Conservation (phyloP, 2,888 invertebrate genomes). For the Heliconius ethilla region DNA sequence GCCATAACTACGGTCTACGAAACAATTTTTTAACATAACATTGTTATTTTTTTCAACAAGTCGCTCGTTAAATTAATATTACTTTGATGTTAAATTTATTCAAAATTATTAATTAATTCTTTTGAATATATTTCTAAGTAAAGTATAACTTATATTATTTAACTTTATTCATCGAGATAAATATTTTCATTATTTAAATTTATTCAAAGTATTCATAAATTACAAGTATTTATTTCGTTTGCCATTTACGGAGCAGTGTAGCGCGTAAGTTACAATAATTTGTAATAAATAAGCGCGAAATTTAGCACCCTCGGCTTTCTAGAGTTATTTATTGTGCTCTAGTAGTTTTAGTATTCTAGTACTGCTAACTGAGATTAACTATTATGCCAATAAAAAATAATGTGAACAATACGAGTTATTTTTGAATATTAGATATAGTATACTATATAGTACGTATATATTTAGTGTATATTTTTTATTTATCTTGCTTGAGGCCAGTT, state of each 20-base stretch:
- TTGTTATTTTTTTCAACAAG: neutral
- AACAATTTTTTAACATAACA: neutral
- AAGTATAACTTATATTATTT: neutral
- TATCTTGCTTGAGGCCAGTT: no score
- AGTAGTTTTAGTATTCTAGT: constrained; percentile 3
- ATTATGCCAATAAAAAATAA: neutral
- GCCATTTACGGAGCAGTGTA: neutral
- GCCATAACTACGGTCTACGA: no score
- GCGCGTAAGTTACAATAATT: constrained; percentile 2
- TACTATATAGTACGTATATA: no score
- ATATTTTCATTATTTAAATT: neutral
- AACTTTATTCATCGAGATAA: neutral
- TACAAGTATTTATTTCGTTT: neutral
- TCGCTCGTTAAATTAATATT: neutral
- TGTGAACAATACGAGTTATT: neutral
- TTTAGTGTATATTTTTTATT: no score
- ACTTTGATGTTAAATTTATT: neutral
- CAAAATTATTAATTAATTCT: neutral
- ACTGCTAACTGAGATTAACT: neutral
- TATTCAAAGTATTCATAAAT: neutral
- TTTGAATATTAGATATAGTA: no score
- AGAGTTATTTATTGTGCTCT: constrained; percentile 5
- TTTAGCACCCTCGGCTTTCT: constrained; percentile 6
- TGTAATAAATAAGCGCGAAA: constrained; percentile 13
- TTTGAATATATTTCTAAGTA: neutral